A percentile compares a stretch with the other conserved stretches of the same genome.
Conservation (phyloP, 2,888 invertebrate species). For the Diadegma fenestrale region DNA sequence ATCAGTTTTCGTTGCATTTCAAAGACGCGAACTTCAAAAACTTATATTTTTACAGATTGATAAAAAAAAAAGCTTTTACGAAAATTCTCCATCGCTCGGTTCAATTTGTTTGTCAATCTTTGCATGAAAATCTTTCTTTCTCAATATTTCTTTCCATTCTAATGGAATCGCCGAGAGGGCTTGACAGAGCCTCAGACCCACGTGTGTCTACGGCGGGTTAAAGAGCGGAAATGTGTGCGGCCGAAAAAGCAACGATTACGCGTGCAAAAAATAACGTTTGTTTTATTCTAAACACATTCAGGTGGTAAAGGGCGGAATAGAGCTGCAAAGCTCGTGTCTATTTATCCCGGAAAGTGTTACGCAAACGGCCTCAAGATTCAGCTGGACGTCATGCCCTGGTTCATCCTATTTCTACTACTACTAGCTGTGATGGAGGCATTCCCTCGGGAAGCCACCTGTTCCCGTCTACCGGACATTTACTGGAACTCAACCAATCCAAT, state of each 20-base stretch:
- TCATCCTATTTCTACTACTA: conserved; percentile 86
- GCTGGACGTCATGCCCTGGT: conserved; percentile 86
- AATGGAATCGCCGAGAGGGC: no score
- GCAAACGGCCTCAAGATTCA: conserved; percentile 84
- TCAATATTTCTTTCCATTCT: no score
- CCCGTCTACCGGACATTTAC: conserved; percentile 86
- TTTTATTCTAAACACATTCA: conserved; percentile 59
- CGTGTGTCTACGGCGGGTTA: no score
- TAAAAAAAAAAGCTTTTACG: no score
- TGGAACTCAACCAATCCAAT: conserved; percentile 87
- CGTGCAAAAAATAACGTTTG: conserved; percentile 8
- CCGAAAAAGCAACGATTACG: not conserved
- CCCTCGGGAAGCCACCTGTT: conserved; percentile 85
- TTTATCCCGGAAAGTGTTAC: conserved; percentile 77
- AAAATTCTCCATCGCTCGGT: no score
- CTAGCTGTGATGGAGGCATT: conserved; percentile 86
- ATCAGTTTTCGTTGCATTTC: no score
- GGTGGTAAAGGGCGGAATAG: conserved; percentile 73
- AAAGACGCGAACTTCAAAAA: no score
- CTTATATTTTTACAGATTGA: no score
- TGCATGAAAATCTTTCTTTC: no score
- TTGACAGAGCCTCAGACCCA: no score
- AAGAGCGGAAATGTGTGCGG: not conserved
- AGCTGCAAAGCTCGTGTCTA: conserved; percentile 65
- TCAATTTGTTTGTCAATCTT: no score